Evolutionary conservation across 2,113 vertebrate genomes (phyloP).

Genomic region (Chrysemys picta): DNA sequence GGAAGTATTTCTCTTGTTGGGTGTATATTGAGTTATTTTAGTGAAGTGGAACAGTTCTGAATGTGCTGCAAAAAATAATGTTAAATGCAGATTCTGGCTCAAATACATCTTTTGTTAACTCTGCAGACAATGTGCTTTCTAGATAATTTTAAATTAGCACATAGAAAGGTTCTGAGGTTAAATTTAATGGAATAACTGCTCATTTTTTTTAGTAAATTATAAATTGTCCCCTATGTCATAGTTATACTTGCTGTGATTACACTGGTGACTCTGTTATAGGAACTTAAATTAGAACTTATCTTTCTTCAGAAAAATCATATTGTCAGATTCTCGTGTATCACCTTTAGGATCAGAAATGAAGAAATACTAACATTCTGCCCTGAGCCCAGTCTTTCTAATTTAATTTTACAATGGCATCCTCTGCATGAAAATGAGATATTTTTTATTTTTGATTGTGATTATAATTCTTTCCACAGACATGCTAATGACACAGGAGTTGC

Average conservation of each 20-base stretch:
- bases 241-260: slow-evolving; percentile 8
- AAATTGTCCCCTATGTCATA: background rate
- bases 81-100: slow-evolving; percentile 3
- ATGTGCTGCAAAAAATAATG: slow-evolving; percentile 2
- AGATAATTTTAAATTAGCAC: slow-evolving; percentile 38
- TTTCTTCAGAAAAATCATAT: slow-evolving; percentile 4
- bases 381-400: background rate
- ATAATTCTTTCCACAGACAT: background rate
- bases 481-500: background rate
- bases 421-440: background rate
- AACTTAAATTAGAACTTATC: background rate
- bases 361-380: background rate
- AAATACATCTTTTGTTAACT: background rate
- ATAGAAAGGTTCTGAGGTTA: background rate
- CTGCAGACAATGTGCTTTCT: background rate
- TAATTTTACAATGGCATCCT: background rate
- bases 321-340: background rate
- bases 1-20: slow-evolving; percentile 19
- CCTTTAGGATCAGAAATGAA: background rate
- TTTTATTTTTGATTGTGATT: slow-evolving; percentile 12
- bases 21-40: slow-evolving; percentile 31
- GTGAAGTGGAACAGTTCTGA: slow-evolving; percentile 26
- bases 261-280: background rate
- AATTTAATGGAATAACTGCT: background rate
- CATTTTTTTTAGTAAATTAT: background rate